Percentiles rank a stretch among this genome's conserved stretches.
These are phyloP conservation scores for Wiebesia pumilae DNA, from an alignment of 1,140 invertebrate species.

Conservation along the genomic window DNA sequence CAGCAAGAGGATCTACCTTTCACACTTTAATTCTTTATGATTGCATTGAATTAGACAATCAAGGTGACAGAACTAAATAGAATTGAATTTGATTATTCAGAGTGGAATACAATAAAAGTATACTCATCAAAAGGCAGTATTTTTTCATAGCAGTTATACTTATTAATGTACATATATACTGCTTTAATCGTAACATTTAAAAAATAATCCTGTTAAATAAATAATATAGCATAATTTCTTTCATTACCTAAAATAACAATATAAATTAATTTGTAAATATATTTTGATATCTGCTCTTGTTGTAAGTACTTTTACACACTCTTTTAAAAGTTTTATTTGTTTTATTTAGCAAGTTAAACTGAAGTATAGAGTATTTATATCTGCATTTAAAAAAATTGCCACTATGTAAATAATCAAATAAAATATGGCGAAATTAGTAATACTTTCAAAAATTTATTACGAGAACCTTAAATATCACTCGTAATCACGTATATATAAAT, in stretches of 20 bases:
- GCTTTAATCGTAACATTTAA: conserved; percentile 21
- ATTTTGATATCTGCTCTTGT: conserved; percentile 29
- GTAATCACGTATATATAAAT: conserved; percentile 59
- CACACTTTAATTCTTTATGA: conserved; percentile 60
- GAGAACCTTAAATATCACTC: conserved; percentile 1
- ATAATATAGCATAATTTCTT: conserved; percentile 3
- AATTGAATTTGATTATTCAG: conserved; percentile 18
- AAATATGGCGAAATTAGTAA: conserved; percentile 21
- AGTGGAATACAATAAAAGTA: conserved; percentile 6
- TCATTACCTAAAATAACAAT: conserved; percentile 1
- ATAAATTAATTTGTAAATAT: conserved; percentile 46
- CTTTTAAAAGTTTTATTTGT: conserved; percentile 2
- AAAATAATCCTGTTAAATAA: conserved; percentile 16
- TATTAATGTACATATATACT: conserved; percentile 52
- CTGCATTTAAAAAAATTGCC: neutral
- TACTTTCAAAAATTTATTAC: conserved; percentile 40
- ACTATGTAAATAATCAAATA: conserved; percentile 38
- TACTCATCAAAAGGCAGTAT: conserved; percentile 27
- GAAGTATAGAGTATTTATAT: neutral
- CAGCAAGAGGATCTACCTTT: conserved; percentile 68
- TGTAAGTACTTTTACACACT: conserved; percentile 25
- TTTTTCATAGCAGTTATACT: conserved; percentile 17
- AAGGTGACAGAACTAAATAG: neutral
- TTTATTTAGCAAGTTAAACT: neutral
- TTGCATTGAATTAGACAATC: neutral